Conservation (phyloP, 2,888 invertebrate species). For the Melanostoma scalare region DNA sequence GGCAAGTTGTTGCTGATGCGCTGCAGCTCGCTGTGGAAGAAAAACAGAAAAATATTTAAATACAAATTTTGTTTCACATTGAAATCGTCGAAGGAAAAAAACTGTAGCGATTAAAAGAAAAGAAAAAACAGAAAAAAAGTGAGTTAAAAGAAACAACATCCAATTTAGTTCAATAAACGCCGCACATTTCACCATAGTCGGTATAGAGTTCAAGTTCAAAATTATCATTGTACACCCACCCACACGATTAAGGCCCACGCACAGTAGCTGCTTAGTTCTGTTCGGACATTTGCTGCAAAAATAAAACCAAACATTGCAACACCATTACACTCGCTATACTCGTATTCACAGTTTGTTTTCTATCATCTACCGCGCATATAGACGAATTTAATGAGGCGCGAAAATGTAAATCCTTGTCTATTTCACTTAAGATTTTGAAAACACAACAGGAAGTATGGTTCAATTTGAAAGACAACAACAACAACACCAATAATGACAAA, state of each 20-base stretch:
- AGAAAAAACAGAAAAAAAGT: background rate
- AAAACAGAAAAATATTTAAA: constrained; percentile 75
- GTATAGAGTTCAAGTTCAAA: constrained; percentile 41
- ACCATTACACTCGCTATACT: constrained; percentile 1
- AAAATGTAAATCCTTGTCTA: background rate
- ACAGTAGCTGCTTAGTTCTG: background rate
- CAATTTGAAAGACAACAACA: background rate
- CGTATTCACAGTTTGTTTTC: background rate
- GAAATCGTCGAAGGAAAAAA: background rate
- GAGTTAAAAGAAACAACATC: background rate
- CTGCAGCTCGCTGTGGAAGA: constrained; percentile 87
- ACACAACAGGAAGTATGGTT: background rate
- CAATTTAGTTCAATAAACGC: constrained; percentile 6
- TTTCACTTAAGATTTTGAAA: background rate
- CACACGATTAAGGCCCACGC: background rate
- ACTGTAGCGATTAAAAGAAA: constrained; percentile 7
- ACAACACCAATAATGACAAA: background rate
- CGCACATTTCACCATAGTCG: background rate
- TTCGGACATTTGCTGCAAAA: no score
- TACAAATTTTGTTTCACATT: constrained; percentile 2
- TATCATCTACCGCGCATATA: no score
- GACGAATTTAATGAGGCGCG: constrained; percentile 24
- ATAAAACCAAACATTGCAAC: background rate
- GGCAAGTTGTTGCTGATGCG: constrained; percentile 86
- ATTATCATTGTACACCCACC: background rate